Evolutionary conservation across 1,140 invertebrate species (phyloP).

Genomic region (Condylostylus longicornis): DNA sequence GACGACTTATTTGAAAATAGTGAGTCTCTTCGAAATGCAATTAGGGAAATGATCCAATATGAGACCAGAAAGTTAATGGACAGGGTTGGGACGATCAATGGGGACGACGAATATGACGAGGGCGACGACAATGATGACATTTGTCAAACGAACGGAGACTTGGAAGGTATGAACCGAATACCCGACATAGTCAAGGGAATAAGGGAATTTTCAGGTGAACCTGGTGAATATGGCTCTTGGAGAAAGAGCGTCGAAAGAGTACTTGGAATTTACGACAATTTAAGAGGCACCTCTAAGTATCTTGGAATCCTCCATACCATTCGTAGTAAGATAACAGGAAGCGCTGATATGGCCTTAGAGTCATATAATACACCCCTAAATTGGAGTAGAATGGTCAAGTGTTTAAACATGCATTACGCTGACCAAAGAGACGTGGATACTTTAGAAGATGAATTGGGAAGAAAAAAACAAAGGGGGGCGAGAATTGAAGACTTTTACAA

Average conservation of each 20-base stretch:
- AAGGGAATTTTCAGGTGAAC: constrained; percentile 2
- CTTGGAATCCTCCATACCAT: background rate
- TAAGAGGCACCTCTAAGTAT: constrained; percentile 1
- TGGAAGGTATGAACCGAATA: constrained; percentile 1
- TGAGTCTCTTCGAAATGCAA: too few species aligned
- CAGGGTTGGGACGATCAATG: too few species aligned
- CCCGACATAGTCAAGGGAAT: constrained; percentile 2
- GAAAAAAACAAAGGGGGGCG: background rate
- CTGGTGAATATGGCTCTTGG: constrained; percentile 5
- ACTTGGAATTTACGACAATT: constrained; percentile 1
- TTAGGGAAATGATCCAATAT: too few species aligned
- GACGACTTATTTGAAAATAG: too few species aligned
- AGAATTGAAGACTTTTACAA: background rate
- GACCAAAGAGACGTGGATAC: constrained; percentile 4
- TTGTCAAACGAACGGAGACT: too few species aligned
- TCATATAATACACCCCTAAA: background rate
- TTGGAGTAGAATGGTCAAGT: background rate
- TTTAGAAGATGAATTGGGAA: background rate
- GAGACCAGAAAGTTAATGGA: too few species aligned
- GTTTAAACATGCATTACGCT: constrained; percentile 1
- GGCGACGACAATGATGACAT: too few species aligned
- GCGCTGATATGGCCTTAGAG: constrained; percentile 2
- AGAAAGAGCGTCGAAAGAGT: constrained; percentile 4
- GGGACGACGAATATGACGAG: too few species aligned
- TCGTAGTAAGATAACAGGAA: constrained; percentile 1